Base-by-base conservation (phyloP, 2,888 invertebrate species). In the Polymixis lichenea region DNA sequence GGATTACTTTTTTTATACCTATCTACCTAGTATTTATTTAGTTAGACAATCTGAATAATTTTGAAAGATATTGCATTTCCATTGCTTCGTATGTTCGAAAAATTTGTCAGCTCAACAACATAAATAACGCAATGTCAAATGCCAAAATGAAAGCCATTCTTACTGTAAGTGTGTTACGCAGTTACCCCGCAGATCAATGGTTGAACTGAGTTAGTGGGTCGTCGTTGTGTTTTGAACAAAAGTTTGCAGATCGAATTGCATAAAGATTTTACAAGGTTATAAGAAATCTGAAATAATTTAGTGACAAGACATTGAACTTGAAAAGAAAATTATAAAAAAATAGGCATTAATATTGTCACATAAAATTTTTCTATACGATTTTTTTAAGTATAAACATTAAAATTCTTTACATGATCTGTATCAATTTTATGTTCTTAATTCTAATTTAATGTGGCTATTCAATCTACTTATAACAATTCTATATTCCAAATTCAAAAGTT, bases 391-490 rank as follows among this genome's bases (percentile, higher is more conserved):
- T 5, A 71, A 53, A 62, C 67, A 78, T 65, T 0, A 58, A 72
- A 60, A 71, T 68, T 51, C n/a, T 60, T 78, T 61, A 56, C 64
- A 61, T 25, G 58, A 72, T 79, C 70, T 61, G 64, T 78, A 66
- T 69, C 73, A 67, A 65, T 72, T 58, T 80, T 62, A 70, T 55
- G 11, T 58, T 76, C 51, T 15, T 70, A 85, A 85, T 81, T 67
- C 82, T 64, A 68, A 83, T 71, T 62, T 81, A 81, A 62, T 71
- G 8, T 61, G 25, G 15, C 32, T 22, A 25, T 76, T 28, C 25
- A 58, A 70, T 65, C 71, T 46, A 68, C 67, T 68, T 53, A 56
- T 32, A 68, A 22, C 0, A n/a, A 73, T 46, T 61, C 0, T 2
- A 13, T 38, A 32, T 38, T 65, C 19, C 9, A 51, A 80, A 58